phyloP scores from a whole-genome alignment of 23 tunicate species.

The Ciona savignyi region DNA sequence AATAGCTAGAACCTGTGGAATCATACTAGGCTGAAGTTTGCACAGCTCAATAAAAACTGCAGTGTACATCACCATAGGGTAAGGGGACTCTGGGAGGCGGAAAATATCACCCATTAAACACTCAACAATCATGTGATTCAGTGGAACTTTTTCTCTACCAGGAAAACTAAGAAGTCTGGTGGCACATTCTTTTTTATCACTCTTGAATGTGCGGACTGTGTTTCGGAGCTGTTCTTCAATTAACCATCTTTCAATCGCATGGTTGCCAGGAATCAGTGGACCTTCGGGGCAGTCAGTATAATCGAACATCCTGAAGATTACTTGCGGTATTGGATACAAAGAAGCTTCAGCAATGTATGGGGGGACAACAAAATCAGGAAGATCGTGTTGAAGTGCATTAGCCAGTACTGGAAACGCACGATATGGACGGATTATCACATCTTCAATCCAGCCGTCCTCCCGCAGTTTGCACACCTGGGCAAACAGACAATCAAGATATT shows the following conservation, averaged over 20 bases:
- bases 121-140: slow-evolving; percentile 69
- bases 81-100: slow-evolving; percentile 64
- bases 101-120: slow-evolving; percentile 79
- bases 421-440: slow-evolving; percentile 79
- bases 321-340: slow-evolving; percentile 69
- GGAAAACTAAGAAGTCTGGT: slow-evolving; percentile 44
- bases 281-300: slow-evolving; percentile 97
- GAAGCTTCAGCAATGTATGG: slow-evolving; percentile 73
- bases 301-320: slow-evolving; percentile 90
- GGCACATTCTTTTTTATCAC: slow-evolving; percentile 93
- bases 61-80: slow-evolving; percentile 64
- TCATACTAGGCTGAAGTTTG: slow-evolving; percentile 81
- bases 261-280: slow-evolving; percentile 80
- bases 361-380: slow-evolving; percentile 77
- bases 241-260: slow-evolving; percentile 89
- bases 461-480: slow-evolving; percentile 74
- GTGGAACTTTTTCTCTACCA: slow-evolving; percentile 63
- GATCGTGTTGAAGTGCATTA: slow-evolving; percentile 74
- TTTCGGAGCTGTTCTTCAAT: slow-evolving; percentile 68
- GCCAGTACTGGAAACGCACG: slow-evolving; percentile 76
- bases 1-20: slow-evolving; percentile 98
- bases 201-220: slow-evolving; percentile 37
- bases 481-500: slow-evolving; percentile 88
- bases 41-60: slow-evolving; percentile 90
- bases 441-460: slow-evolving; percentile 95